These are phyloP conservation scores for Spea multiplicata DNA, from an alignment of 2,113 vertebrate species.

Conservation along the genomic window DNA sequence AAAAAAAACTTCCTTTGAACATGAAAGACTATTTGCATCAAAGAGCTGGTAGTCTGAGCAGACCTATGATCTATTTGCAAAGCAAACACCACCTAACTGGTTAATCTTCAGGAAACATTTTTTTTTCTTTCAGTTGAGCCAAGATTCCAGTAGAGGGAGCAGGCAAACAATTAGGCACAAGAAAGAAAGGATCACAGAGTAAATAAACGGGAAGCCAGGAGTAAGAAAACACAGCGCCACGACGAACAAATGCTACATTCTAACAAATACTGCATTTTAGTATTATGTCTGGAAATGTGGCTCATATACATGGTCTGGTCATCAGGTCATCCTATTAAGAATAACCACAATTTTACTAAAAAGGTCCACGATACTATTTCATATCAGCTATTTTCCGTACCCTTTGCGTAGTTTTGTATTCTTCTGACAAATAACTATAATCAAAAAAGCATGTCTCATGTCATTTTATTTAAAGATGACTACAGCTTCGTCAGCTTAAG, in stretches of 20 bases:
- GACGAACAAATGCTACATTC: constrained; percentile 38
- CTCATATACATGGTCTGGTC: too few relatives aligned
- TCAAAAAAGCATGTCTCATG: too few relatives aligned
- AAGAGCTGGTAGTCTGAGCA: constrained; percentile 52
- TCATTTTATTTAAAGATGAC: too few relatives aligned
- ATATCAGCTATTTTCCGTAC: too few relatives aligned
- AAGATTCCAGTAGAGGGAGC: constrained; percentile 69
- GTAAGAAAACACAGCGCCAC: constrained; percentile 52
- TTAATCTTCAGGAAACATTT: constrained; percentile 60
- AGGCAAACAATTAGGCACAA: constrained; percentile 60
- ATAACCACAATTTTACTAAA: too few relatives aligned
- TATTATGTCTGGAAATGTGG: too few relatives aligned
- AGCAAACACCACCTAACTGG: constrained; percentile 56
- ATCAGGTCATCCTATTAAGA: too few relatives aligned
- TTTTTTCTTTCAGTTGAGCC: constrained; percentile 59
- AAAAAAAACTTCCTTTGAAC: constrained; percentile 49
- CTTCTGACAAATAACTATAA: too few relatives aligned
- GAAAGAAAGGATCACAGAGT: constrained; percentile 59
- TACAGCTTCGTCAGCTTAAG: too few relatives aligned
- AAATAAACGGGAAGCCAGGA: constrained; percentile 52
- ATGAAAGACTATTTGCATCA: constrained; percentile 51
- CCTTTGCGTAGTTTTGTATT: too few relatives aligned
- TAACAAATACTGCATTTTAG: too few relatives aligned
- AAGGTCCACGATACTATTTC: too few relatives aligned
- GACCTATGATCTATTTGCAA: constrained; percentile 54